phyloP scores from a whole-genome alignment of 2,888 invertebrate species.

The Sphaerophoria rueppellii region DNA sequence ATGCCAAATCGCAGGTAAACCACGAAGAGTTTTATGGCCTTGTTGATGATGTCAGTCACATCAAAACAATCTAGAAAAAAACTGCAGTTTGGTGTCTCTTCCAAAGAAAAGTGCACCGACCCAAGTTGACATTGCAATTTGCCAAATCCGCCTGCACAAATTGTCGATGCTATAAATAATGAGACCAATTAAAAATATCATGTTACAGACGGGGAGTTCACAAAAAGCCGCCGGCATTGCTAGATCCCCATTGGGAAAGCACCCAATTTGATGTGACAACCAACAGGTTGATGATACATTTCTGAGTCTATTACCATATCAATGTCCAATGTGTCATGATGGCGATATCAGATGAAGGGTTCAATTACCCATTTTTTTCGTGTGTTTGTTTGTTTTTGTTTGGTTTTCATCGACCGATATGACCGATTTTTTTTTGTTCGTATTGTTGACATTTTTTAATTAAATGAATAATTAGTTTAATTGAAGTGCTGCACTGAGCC shows the following conservation, averaged over 20 bases:
- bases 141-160: conserved; percentile 62
- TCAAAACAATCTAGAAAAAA: neutral
- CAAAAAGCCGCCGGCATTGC: conserved; percentile 1
- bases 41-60: conserved; percentile 34
- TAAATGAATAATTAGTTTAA: conserved; percentile 67
- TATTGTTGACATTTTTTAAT: conserved; percentile 51
- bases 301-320: conserved; percentile 18
- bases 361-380: conserved; percentile 40
- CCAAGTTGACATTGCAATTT: conserved; percentile 57
- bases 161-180: conserved; percentile 23
- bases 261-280: conserved; percentile 11
- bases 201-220: conserved; percentile 41
- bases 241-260: conserved; percentile 25
- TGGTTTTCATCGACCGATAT: conserved; percentile 47
- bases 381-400: too few relatives aligned
- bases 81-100: neutral
- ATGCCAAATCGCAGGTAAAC: conserved; percentile 28
- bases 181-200: conserved; percentile 52
- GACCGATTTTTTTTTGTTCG: conserved; percentile 34
- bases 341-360: conserved; percentile 28
- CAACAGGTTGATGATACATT: conserved; percentile 54
- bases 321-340: conserved; percentile 16
- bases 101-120: conserved; percentile 52
- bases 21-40: conserved; percentile 30
- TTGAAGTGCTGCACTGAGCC: too few relatives aligned